These are phyloP conservation scores for Dipus sagitta DNA, from an alignment of 2,797 vertebrate genomes.

Conservation along the genomic window DNA sequence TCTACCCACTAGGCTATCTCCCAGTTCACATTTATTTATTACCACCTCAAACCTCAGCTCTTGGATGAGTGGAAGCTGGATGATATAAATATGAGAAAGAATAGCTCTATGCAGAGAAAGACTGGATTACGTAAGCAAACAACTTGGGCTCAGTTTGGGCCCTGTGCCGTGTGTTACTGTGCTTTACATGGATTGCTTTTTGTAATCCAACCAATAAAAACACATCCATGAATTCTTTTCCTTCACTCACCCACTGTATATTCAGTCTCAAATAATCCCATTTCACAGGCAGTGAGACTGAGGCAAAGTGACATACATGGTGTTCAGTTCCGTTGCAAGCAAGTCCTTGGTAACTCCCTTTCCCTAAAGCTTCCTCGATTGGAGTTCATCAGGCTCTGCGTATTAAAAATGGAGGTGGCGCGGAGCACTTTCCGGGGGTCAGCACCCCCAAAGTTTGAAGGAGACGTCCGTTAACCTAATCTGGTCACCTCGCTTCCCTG, in stretches of 20 bases:
- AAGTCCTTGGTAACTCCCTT: neutral
- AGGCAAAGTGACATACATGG: neutral
- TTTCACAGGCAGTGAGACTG: neutral
- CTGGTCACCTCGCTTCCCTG: rapidly evolving
- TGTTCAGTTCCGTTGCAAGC: neutral
- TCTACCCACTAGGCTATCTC: no score
- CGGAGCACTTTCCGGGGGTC: neutral
- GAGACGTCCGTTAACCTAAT: neutral
- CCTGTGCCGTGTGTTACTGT: neutral
- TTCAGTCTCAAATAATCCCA: neutral
- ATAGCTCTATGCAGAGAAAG: neutral
- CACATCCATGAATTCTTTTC: neutral
- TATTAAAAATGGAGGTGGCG: neutral
- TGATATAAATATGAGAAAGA: neutral
- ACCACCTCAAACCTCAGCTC: neutral
- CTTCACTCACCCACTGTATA: neutral
- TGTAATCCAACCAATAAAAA: neutral
- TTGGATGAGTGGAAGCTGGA: neutral
- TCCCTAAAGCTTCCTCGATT: neutral
- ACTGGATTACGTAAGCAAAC: neutral
- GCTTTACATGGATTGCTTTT: neutral
- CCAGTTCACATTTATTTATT: neutral
- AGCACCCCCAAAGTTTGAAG: neutral
- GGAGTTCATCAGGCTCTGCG: neutral
- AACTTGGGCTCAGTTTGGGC: neutral